phyloP scores from a whole-genome alignment of 2,888 invertebrate species.

The Ommatoiulus sabulosus region DNA sequence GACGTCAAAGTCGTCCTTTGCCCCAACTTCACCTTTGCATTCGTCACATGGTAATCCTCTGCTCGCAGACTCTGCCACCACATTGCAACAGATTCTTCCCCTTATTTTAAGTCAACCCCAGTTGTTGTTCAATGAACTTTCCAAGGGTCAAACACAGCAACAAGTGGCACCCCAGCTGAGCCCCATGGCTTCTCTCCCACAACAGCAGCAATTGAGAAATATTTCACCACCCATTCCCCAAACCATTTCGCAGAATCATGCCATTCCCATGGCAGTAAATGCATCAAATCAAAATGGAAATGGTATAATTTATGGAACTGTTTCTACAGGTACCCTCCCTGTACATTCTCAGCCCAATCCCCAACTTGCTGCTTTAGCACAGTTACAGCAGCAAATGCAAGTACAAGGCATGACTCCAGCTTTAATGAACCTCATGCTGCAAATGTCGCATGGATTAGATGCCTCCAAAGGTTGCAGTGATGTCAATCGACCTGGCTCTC shows the following conservation, averaged over 20 bases:
- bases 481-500: background rate
- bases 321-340: background rate
- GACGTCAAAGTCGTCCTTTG: background rate
- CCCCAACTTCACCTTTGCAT: conserved; percentile 5
- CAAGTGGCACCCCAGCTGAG: background rate
- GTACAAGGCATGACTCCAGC: conserved; percentile 47
- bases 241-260: background rate
- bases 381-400: conserved; percentile 53
- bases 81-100: conserved; percentile 51
- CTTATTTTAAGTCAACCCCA: conserved; percentile 32
- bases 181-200: conserved; percentile 9
- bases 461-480: conserved; percentile 5
- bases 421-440: conserved; percentile 45
- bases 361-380: background rate
- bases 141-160: conserved; percentile 9
- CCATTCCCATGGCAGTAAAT: background rate
- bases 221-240: conserved; percentile 41
- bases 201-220: conserved; percentile 14
- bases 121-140: conserved; percentile 38
- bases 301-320: conserved; percentile 35
- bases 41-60: background rate
- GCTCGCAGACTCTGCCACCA: background rate
- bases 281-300: conserved; percentile 31
- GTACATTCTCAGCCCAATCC: conserved; percentile 29
- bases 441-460: conserved; percentile 46